Percentiles rank a stretch among this genome's conserved stretches.
phyloP scores from a whole-genome alignment of 2,888 invertebrate genomes.

The Thymelicus lineola region DNA sequence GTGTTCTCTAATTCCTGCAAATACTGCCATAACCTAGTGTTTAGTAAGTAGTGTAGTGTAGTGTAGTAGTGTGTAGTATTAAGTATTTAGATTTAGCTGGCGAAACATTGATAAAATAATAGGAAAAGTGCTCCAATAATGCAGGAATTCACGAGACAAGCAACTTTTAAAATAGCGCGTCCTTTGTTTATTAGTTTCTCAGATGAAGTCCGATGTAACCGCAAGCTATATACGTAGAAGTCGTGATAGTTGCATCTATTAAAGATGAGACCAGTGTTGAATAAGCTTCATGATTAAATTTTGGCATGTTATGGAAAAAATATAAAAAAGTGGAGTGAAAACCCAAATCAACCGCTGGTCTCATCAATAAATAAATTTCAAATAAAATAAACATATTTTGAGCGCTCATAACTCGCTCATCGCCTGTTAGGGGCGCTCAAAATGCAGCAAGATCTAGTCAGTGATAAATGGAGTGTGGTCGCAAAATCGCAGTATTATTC shows the following conservation, averaged over 20 bases:
- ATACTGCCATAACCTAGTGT: slow-evolving; percentile 72
- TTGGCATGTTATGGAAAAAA: too few relatives aligned
- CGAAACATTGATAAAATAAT: slow-evolving; percentile 38
- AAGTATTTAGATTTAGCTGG: slow-evolving; percentile 56
- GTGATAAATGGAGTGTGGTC: slow-evolving; percentile 52
- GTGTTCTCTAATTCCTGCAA: slow-evolving; percentile 73
- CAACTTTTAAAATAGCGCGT: slow-evolving; percentile 49
- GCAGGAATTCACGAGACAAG: slow-evolving; percentile 69
- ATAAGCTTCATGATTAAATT: background rate
- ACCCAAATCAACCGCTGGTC: background rate
- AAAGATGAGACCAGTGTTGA: background rate
- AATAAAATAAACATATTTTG: slow-evolving; percentile 10
- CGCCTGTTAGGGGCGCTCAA: slow-evolving; percentile 8
- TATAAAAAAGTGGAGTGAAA: too few relatives aligned
- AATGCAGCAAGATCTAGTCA: slow-evolving; percentile 61
- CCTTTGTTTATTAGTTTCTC: slow-evolving; percentile 12
- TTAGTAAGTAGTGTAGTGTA: slow-evolving; percentile 59
- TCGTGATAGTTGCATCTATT: background rate
- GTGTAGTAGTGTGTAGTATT: too few relatives aligned
- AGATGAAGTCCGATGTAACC: slow-evolving; percentile 16
- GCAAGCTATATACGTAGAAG: background rate
- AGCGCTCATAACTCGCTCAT: slow-evolving; percentile 2
- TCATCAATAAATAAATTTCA: background rate
- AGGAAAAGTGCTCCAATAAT: slow-evolving; percentile 52
- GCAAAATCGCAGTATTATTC: slow-evolving; percentile 50